These are phyloP conservation scores for Lemur catta DNA, from an alignment of 2,797 vertebrate genomes.

Conservation along the genomic window DNA sequence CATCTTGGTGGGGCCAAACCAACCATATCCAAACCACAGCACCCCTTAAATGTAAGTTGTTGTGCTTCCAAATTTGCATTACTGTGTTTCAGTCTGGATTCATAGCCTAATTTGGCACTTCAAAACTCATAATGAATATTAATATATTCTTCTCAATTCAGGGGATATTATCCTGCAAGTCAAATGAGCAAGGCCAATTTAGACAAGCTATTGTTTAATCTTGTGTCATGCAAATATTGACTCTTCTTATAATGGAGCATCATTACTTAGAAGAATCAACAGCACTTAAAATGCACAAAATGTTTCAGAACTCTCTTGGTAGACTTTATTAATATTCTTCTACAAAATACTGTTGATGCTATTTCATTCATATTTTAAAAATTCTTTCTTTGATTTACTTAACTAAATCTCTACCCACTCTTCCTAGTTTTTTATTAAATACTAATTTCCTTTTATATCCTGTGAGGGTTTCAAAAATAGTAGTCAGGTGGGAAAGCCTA, in stretches of 20 bases:
- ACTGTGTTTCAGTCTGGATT: conserved; percentile 2
- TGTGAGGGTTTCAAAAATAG: conserved; percentile 49
- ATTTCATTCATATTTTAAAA: conserved; percentile 64
- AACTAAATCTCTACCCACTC: conserved; percentile 42
- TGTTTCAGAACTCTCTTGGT: neutral
- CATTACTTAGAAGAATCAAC: conserved; percentile 54
- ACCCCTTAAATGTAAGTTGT: neutral
- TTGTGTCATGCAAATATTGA: conserved; percentile 52
- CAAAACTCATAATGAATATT: conserved; percentile 53
- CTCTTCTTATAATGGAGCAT: conserved; percentile 8
- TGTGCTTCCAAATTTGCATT: conserved; percentile 45
- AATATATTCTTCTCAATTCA: conserved; percentile 36
- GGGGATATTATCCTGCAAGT: neutral
- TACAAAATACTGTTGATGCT: neutral
- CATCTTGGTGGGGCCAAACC: neutral
- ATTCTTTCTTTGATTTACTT: conserved; percentile 45
- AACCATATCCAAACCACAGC: neutral
- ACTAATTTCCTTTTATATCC: conserved; percentile 55
- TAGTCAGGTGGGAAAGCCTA: conserved; percentile 46
- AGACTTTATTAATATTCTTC: conserved; percentile 47
- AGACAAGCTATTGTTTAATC: conserved; percentile 58
- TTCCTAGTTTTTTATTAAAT: conserved; percentile 62
- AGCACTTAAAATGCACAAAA: conserved; percentile 5
- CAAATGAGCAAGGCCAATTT: conserved; percentile 47
- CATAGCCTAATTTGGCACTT: conserved; percentile 14